Evolutionary conservation across 30 jellyfish, hydroid and myxozoan species (phyloP).

Genomic region (Nemopilema nomurai): DNA sequence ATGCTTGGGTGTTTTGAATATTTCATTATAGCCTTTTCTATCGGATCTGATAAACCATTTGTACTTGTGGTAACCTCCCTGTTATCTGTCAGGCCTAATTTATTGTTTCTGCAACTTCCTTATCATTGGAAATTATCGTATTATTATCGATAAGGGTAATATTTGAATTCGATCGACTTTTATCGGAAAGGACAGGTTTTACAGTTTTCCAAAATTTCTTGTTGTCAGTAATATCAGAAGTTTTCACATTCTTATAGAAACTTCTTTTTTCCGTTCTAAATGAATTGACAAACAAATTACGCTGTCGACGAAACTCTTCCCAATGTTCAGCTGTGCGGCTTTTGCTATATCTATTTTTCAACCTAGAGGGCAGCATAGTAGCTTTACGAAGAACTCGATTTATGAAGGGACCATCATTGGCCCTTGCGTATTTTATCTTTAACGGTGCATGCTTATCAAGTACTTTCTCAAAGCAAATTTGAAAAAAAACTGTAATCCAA

Average conservation of each 20-base stretch:
- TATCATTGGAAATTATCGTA: constrained; percentile 16
- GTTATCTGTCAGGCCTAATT: too few relatives aligned
- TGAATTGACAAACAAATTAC: constrained; percentile 16
- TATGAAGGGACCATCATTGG: neutral
- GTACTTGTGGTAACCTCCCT: too few relatives aligned
- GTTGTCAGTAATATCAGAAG: constrained; percentile 8
- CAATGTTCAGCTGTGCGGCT: constrained; percentile 5
- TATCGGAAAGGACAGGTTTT: constrained; percentile 19
- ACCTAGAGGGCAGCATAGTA: constrained; percentile 16
- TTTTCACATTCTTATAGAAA: constrained; percentile 5
- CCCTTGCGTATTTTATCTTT: neutral
- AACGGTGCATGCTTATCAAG: neutral
- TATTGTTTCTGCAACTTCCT: constrained; percentile 18
- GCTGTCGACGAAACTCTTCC: constrained; percentile 22
- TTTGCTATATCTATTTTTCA: constrained; percentile 7
- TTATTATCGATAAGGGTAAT: constrained; percentile 11
- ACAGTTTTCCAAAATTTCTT: constrained; percentile 18
- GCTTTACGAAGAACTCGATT: neutral
- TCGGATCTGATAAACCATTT: too few relatives aligned
- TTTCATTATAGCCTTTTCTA: too few relatives aligned
- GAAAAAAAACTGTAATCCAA: neutral
- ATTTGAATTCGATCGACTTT: constrained; percentile 2
- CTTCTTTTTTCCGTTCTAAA: constrained; percentile 27
- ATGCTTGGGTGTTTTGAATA: too few relatives aligned
- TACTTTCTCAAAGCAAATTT: neutral